Evolutionary conservation across 2,797 vertebrate species (phyloP), one percentile per base, ranked within the genome.

Genomic region (Chelon labrosus): DNA sequence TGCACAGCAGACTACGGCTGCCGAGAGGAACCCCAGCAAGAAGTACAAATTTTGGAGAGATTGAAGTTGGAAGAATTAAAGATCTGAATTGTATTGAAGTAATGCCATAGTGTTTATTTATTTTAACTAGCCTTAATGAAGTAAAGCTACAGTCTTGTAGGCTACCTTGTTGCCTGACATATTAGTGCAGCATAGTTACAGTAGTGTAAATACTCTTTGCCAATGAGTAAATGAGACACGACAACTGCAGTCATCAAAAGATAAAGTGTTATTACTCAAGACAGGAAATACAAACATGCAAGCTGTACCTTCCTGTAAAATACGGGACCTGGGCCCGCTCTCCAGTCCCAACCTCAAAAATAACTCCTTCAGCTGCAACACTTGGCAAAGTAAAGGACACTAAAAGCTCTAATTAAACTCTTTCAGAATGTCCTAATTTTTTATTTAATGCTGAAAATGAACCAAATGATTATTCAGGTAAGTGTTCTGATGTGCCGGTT

Each of bases 51-150:
- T 73, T 78, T 80, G 38, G 67, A 75, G 20, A 79, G 68, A 42
- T 80, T 68, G 70, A 80, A 77, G 53, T 62, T 50, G 66, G 41
- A 77, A 64, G 31, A 73, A 65, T 79, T 54, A 39, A 60, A 79
- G 10, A 60, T 52, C 25, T 10, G 73, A 62, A 61, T 81, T 71
- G 4, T 27, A 22, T 22, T 60, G 65, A 22, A 81, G 75, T 77
- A 72, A 73, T 74, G 27, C 64, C 60, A 53, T n/a, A 37, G 54
- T 55, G 62, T 76, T 72, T 65, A 37, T 64, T 74, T 69, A 58
- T 25, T 66, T 65, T 60, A 35, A 63, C 35, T 42, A 69, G 60
- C 68, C 60, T 73, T 44, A 60, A 62, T 56, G 16, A 54, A 53
- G 37, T 14, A 1, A 50, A 70, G 70, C 13, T 31, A 19, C 13